These are phyloP conservation scores for Charina bottae DNA, from an alignment of 2,113 vertebrate genomes.

Conservation along the genomic window DNA sequence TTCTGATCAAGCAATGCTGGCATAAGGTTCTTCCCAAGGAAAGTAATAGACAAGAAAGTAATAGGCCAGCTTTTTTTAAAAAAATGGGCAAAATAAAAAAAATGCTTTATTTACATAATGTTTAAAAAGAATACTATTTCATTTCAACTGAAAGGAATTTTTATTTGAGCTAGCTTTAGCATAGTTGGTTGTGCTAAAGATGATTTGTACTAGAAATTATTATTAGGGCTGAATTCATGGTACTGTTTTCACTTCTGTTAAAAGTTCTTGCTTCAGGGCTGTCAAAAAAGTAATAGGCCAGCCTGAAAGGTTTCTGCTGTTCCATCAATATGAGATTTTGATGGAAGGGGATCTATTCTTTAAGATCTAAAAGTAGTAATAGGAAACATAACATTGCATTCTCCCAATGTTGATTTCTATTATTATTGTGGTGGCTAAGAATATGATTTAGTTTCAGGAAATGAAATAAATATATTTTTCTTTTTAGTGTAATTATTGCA, in stretches of 20 bases:
- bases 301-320: not conserved
- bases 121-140: not conserved
- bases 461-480: not conserved
- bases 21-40: not conserved
- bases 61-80: not conserved
- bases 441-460: not conserved
- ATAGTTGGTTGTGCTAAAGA: not conserved
- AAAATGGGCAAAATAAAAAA: not conserved
- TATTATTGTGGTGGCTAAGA: not conserved
- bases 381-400: not conserved
- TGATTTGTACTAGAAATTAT: not conserved
- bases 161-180: not conserved
- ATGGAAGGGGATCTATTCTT: not conserved
- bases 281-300: not conserved
- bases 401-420: not conserved
- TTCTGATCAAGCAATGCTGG: not conserved
- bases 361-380: not conserved
- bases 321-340: not conserved
- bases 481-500: not conserved
- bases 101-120: not conserved
- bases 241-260: not conserved
- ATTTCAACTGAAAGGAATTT: not conserved
- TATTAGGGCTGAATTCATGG: not conserved
- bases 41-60: not conserved
- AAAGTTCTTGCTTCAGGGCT: not conserved